Percentiles rank a stretch among this genome's conserved stretches.
Evolutionary conservation across 2,888 invertebrate species (phyloP).

Genomic region (Drosophila pullipes): DNA sequence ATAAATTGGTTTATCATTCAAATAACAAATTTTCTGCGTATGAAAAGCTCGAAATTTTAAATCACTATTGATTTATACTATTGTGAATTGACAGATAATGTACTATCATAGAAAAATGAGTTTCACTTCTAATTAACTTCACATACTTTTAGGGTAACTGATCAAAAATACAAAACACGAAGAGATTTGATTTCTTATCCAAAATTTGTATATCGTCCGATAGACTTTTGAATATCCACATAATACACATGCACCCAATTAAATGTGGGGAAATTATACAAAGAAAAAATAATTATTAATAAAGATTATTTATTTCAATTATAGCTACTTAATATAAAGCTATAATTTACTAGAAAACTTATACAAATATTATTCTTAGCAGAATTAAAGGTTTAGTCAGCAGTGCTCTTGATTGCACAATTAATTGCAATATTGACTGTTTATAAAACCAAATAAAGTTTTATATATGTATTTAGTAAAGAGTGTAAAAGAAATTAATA

Average conservation of each 20-base stretch:
- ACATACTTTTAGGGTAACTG: too few species aligned
- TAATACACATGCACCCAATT: too few species aligned
- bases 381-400: not conserved
- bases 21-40: not conserved
- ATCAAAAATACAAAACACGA: too few species aligned
- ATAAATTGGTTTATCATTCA: not conserved
- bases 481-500: not conserved
- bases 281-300: not conserved
- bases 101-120: too few species aligned
- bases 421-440: not conserved
- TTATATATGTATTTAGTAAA: not conserved
- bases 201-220: too few species aligned
- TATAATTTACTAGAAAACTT: not conserved
- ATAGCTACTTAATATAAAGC: not conserved
- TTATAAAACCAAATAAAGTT: not conserved
- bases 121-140: too few species aligned
- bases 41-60: not conserved
- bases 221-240: not conserved
- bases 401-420: not conserved
- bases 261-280: too few species aligned
- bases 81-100: not conserved
- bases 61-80: not conserved
- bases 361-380: not conserved
- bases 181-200: too few species aligned
- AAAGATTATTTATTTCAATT: not conserved